phyloP scores from a whole-genome alignment of 2,113 vertebrate species.

The Bufo gargarizans region DNA sequence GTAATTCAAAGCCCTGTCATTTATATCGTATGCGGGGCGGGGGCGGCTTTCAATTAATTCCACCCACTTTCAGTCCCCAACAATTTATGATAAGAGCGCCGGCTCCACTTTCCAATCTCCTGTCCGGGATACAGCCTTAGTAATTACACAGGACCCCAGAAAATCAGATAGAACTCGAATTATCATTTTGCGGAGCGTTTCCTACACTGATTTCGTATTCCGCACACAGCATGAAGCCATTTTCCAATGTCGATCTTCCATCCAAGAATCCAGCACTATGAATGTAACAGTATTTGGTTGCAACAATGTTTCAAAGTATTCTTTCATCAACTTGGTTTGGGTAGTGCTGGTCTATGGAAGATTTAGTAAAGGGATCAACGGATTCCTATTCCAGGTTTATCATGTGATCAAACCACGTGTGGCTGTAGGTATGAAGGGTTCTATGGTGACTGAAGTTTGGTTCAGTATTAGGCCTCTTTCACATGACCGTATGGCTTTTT shows the following conservation, averaged over 20 bases:
- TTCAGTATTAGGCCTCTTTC: too few species aligned
- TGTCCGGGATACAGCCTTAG: neutral
- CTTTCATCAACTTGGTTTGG: neutral
- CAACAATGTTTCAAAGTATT: neutral
- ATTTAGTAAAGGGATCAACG: neutral
- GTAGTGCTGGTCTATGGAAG: too few species aligned
- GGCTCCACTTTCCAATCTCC: neutral
- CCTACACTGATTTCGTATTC: conserved; percentile 2
- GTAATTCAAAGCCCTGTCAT: conserved; percentile 51
- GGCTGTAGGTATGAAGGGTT: too few species aligned
- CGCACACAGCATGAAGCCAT: conserved; percentile 2
- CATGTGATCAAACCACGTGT: too few species aligned
- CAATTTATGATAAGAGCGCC: conserved; percentile 41
- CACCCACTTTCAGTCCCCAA: conserved; percentile 32
- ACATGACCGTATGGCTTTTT: too few species aligned
- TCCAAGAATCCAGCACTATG: neutral
- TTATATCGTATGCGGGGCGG: conserved; percentile 31
- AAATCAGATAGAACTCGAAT: neutral
- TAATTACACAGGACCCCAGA: conserved; percentile 27
- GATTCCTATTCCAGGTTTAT: neutral
- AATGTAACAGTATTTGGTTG: neutral
- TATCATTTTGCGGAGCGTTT: neutral
- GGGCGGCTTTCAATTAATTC: conserved; percentile 39
- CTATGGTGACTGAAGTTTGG: too few species aligned
- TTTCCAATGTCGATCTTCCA: neutral